A percentile compares a stretch with the other conserved stretches of the same genome.
These are phyloP conservation scores for Seriola dumerili DNA, from an alignment of 2,113 vertebrate genomes.

Conservation along the genomic window DNA sequence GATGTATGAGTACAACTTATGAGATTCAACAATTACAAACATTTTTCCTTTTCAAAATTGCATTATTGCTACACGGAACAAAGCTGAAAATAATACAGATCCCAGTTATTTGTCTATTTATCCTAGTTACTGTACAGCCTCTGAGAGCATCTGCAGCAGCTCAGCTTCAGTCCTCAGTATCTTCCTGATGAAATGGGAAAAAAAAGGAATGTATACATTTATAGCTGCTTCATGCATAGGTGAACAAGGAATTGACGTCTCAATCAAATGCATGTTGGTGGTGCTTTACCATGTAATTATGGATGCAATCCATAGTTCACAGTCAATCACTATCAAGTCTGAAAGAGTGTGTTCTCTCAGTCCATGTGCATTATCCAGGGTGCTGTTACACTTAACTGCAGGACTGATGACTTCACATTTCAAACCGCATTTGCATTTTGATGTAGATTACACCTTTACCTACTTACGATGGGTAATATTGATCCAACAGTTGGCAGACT, in stretches of 20 bases:
- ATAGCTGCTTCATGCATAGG: slow-evolving; percentile 17
- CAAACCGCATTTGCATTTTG: slow-evolving; percentile 18
- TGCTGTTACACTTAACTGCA: not conserved
- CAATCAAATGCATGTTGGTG: not conserved
- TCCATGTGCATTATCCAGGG: not conserved
- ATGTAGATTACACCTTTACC: not conserved
- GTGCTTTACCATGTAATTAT: slow-evolving; percentile 6
- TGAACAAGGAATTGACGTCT: not conserved
- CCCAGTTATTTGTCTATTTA: slow-evolving; percentile 11
- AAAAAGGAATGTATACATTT: not conserved
- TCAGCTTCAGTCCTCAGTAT: not conserved
- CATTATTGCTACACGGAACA: slow-evolving; percentile 12
- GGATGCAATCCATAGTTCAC: slow-evolving; percentile 1
- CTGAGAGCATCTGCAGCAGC: not conserved
- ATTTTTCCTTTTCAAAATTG: slow-evolving; percentile 2
- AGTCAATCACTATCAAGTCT: not conserved
- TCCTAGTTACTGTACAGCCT: not conserved
- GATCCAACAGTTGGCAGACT: not conserved
- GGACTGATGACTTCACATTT: slow-evolving; percentile 12
- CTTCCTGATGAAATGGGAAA: not conserved
- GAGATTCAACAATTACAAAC: slow-evolving; percentile 24
- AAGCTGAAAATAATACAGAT: slow-evolving; percentile 14
- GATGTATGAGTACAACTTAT: not conserved
- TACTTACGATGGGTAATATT: not conserved
- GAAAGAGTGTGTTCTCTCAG: not conserved